phyloP scores from a whole-genome alignment of 2,113 vertebrate species.

The Opisthocomus hoazin region DNA sequence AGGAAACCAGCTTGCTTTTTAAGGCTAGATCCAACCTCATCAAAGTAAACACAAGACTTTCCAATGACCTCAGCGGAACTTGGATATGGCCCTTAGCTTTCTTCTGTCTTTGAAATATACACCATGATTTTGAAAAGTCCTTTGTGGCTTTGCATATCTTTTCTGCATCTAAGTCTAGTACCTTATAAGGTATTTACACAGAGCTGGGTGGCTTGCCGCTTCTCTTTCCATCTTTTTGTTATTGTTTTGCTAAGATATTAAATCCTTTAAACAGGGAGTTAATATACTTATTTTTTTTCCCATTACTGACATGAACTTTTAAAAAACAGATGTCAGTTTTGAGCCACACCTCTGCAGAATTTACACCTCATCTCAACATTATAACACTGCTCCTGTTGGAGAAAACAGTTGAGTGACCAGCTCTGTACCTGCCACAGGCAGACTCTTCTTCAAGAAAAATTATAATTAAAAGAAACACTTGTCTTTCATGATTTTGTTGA shows the following conservation, averaged over 20 bases:
- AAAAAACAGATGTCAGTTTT: background rate
- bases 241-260: background rate
- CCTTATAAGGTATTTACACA: background rate
- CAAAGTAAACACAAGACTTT: constrained; percentile 16
- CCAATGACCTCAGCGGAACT: background rate
- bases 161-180: background rate
- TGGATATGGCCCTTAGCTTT: background rate
- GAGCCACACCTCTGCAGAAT: background rate
- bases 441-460: background rate
- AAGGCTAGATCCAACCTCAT: background rate
- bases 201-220: background rate
- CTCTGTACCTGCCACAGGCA: background rate
- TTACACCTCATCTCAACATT: background rate
- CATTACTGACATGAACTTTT: background rate
- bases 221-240: background rate
- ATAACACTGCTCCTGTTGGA: background rate
- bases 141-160: background rate
- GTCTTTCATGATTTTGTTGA: background rate
- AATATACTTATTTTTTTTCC: background rate
- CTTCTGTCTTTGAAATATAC: background rate
- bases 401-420: background rate
- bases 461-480: background rate
- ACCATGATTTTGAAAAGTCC: background rate
- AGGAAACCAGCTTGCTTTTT: background rate
- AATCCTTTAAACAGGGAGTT: background rate